Conservation (phyloP, 2,888 invertebrate species). For the Willowsia nigromaculata region DNA sequence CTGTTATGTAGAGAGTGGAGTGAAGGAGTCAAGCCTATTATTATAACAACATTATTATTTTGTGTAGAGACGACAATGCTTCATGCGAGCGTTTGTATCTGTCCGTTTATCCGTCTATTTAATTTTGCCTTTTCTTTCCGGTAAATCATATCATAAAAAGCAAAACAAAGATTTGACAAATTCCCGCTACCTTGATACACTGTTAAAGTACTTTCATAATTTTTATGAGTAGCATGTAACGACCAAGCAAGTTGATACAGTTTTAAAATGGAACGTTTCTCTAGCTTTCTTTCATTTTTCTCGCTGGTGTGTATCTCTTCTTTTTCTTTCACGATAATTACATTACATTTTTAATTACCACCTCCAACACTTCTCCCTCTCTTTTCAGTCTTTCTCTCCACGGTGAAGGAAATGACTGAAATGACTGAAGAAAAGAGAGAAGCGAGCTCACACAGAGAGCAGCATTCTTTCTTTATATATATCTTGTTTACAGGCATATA, state of each 20-base stretch:
- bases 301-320: too few relatives aligned
- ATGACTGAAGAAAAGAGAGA: not conserved
- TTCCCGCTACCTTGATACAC: too few relatives aligned
- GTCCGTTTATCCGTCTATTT: too few relatives aligned
- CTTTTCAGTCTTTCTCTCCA: not conserved
- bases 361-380: not conserved
- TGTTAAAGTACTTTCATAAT: too few relatives aligned
- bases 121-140: too few relatives aligned
- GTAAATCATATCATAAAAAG: too few relatives aligned
- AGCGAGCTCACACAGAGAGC: not conserved
- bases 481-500: not conserved
- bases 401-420: too few relatives aligned
- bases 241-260: not conserved
- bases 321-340: not conserved
- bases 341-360: constrained; percentile 46
- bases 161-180: too few relatives aligned
- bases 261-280: not conserved
- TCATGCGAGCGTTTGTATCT: too few relatives aligned
- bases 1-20: not conserved
- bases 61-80: too few relatives aligned
- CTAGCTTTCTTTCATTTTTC: not conserved
- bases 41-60: not conserved
- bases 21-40: not conserved
- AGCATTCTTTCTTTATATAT: too few relatives aligned
- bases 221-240: not conserved